These are phyloP conservation scores for Cheilosia grossa DNA, from an alignment of 2,888 invertebrate species.

Conservation along the genomic window DNA sequence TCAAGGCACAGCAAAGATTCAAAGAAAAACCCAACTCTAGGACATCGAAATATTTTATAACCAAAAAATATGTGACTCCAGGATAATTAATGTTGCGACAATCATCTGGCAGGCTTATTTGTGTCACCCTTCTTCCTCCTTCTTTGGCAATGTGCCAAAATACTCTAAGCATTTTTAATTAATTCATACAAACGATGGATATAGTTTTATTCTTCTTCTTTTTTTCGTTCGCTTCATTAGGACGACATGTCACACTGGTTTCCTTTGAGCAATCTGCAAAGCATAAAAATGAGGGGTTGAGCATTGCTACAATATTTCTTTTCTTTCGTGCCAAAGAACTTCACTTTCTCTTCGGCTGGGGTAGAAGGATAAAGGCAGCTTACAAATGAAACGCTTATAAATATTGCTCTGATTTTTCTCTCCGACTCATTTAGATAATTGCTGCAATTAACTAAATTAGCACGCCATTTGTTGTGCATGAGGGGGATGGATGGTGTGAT, in stretches of 20 bases:
- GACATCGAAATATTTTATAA: neutral
- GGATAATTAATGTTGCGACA: slow-evolving; percentile 13
- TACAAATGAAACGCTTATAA: slow-evolving; percentile 52
- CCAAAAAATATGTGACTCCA: neutral
- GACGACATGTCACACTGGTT: slow-evolving; percentile 71
- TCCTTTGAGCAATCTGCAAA: slow-evolving; percentile 30
- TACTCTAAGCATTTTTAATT: slow-evolving; percentile 59
- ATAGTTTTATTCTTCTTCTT: slow-evolving; percentile 53
- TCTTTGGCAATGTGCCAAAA: slow-evolving; percentile 32
- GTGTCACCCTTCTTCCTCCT: slow-evolving; percentile 18
- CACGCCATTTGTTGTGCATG: slow-evolving; percentile 58
- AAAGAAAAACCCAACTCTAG: neutral
- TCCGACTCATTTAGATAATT: slow-evolving; percentile 69
- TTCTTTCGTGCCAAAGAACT: slow-evolving; percentile 43
- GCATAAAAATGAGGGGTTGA: slow-evolving; percentile 13
- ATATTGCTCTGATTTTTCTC: slow-evolving; percentile 48
- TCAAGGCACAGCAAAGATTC: too few relatives aligned
- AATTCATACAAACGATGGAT: slow-evolving; percentile 69
- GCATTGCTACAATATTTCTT: slow-evolving; percentile 60
- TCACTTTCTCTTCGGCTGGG: neutral
- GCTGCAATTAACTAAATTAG: slow-evolving; percentile 71
- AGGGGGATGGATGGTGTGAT: slow-evolving; percentile 3
- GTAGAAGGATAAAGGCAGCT: slow-evolving; percentile 55
- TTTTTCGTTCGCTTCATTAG: slow-evolving; percentile 65
- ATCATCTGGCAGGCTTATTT: slow-evolving; percentile 28